Conservation (phyloP, 1,140 invertebrate species). For the Lepidurus packardi region DNA sequence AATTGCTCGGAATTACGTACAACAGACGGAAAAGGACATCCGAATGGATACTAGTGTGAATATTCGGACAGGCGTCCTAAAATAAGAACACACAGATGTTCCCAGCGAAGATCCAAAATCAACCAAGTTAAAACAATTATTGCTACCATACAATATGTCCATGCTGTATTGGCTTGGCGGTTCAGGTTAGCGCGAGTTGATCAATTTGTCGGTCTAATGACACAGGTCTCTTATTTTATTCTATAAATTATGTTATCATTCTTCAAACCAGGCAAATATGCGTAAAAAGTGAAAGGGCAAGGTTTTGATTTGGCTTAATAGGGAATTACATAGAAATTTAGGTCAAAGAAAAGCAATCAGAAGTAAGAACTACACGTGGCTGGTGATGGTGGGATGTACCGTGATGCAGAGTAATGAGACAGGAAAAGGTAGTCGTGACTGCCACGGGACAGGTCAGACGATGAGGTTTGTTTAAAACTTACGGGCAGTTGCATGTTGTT, state of each 20-base stretch:
- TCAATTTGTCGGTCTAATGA: neutral
- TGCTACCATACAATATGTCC: neutral
- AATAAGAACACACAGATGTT: neutral
- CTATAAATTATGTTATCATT: neutral
- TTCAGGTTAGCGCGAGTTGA: neutral
- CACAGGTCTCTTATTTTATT: neutral
- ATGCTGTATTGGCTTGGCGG: slow-evolving; percentile 4
- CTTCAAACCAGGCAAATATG: neutral
- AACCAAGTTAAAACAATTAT: neutral
- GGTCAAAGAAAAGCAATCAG: neutral
- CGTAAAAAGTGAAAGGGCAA: neutral
- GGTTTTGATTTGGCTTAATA: neutral
- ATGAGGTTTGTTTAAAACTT: neutral
- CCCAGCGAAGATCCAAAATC: neutral
- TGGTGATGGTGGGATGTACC: neutral
- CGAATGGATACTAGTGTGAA: slow-evolving; percentile 1
- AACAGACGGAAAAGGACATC: neutral
- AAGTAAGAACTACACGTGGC: neutral
- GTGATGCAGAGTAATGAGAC: neutral
- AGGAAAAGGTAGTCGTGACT: neutral
- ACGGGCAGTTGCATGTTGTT: neutral
- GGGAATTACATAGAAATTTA: neutral
- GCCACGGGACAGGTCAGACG: neutral
- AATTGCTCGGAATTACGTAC: neutral
- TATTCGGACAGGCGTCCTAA: neutral